Conservation (phyloP, 2,113 vertebrate genomes). For the Ellobius talpinus region DNA sequence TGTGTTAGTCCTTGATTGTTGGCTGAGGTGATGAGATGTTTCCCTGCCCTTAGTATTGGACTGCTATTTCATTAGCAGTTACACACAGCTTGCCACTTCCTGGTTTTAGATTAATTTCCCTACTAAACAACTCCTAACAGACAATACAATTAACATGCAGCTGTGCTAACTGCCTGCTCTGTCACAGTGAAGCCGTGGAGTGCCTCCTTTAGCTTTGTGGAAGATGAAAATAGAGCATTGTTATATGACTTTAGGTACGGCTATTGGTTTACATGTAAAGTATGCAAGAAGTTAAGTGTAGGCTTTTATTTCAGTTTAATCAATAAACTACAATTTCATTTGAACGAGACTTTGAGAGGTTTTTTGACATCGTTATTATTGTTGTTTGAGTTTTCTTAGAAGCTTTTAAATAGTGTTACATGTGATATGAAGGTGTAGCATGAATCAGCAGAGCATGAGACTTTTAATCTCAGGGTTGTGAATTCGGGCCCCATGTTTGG, state of each 20-base stretch:
- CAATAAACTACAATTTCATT: slow-evolving; percentile 46
- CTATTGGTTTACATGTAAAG: slow-evolving; percentile 52
- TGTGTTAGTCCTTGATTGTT: not conserved
- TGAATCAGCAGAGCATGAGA: no score
- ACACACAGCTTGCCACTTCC: not conserved
- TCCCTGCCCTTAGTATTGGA: not conserved
- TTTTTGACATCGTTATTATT: not conserved
- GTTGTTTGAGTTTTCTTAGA: not conserved
- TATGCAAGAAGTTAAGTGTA: slow-evolving; percentile 16
- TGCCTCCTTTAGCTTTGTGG: slow-evolving; percentile 43
- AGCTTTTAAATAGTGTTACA: not conserved
- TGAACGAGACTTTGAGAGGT: not conserved
- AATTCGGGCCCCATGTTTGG: no score
- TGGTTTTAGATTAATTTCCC: slow-evolving; percentile 35
- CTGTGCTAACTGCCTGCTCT: not conserved
- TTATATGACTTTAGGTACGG: slow-evolving; percentile 1
- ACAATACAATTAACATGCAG: not conserved
- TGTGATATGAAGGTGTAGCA: not conserved
- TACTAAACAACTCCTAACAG: not conserved
- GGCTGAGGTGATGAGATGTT: not conserved
- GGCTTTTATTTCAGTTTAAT: slow-evolving; percentile 57
- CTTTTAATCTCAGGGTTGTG: no score
- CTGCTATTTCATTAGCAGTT: not conserved
- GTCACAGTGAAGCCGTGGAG: not conserved
- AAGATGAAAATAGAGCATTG: slow-evolving; percentile 59